Evolutionary conservation across 1,140 invertebrate genomes (phyloP).

Genomic region (Chionoecetes opilio): DNA sequence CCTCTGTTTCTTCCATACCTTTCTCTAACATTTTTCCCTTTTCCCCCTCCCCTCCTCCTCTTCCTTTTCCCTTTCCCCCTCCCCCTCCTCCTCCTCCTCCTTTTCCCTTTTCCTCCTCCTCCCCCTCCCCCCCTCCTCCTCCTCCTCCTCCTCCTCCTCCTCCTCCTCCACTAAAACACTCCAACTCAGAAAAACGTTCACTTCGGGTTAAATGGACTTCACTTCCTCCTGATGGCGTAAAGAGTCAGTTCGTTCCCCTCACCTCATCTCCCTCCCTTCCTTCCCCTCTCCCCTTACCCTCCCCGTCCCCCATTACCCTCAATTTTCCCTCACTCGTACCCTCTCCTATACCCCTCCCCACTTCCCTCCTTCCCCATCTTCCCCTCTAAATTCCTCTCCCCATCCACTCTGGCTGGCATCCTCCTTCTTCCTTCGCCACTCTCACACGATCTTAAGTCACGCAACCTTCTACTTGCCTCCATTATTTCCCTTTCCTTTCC

Average conservation of each 20-base stretch:
- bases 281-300: not conserved
- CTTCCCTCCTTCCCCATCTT: not conserved
- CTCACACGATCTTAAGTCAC: too few species aligned
- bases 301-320: not conserved
- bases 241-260: not conserved
- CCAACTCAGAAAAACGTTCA: constrained; percentile 19
- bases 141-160: constrained; percentile 23
- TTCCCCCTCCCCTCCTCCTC: constrained; percentile 19
- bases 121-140: constrained; percentile 10
- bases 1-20: too few species aligned
- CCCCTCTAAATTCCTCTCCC: not conserved
- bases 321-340: not conserved
- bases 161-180: not conserved
- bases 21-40: not conserved
- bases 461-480: too few species aligned
- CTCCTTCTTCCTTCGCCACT: not conserved
- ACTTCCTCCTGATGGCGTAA: not conserved
- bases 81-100: not conserved
- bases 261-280: not conserved
- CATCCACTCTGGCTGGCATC: not conserved
- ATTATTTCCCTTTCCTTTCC: too few species aligned
- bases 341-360: not conserved
- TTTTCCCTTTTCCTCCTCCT: not conserved
- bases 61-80: not conserved
- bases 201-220: not conserved